These are phyloP conservation scores for Symphodus melops DNA, from an alignment of 2,113 vertebrate species.

Conservation along the genomic window DNA sequence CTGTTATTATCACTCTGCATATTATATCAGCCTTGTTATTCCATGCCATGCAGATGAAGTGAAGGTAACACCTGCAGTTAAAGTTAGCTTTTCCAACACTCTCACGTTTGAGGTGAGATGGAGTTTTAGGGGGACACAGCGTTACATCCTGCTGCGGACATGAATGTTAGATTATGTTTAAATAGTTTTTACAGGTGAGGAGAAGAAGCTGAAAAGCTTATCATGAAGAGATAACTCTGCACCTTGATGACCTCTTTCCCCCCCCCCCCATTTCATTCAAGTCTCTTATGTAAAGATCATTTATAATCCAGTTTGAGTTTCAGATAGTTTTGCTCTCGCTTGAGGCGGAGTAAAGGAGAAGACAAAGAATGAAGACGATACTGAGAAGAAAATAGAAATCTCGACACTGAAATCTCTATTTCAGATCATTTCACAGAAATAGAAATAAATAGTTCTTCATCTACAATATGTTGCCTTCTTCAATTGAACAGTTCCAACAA, in stretches of 20 bases:
- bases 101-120: not conserved
- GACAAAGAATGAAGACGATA: not conserved
- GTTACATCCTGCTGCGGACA: not conserved
- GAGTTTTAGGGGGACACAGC: not conserved
- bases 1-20: slow-evolving; percentile 6
- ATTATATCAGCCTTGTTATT: slow-evolving; percentile 8
- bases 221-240: not conserved
- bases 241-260: slow-evolving; percentile 8
- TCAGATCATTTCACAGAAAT: not conserved
- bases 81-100: slow-evolving; percentile 9
- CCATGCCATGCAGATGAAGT: not conserved
- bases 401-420: slow-evolving; percentile 1
- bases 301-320: not conserved
- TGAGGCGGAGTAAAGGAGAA: not conserved
- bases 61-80: not conserved
- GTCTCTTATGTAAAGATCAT: slow-evolving; percentile 6
- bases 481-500: no score
- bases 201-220: slow-evolving; percentile 7
- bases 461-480: not conserved
- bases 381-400: not conserved
- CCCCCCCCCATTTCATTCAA: not conserved
- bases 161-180: not conserved
- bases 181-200: not conserved
- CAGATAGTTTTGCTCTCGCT: slow-evolving; percentile 1
- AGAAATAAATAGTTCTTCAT: no score